These are phyloP conservation scores for Diarsia rubi DNA, from an alignment of 2,888 invertebrate species.

Conservation along the genomic window DNA sequence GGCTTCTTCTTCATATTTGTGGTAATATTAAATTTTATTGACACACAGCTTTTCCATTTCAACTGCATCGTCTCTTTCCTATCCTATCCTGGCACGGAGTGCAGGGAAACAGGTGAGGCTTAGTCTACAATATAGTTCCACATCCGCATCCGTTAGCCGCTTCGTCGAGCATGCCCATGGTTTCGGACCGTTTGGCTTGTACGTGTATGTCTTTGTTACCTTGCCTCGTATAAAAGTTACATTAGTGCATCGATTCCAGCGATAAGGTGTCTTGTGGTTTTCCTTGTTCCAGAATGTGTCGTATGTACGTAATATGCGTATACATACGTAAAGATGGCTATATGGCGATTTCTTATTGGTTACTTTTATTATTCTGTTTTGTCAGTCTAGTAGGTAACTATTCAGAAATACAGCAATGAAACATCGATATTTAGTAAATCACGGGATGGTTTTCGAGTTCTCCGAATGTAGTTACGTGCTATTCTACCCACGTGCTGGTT, in stretches of 20 bases:
- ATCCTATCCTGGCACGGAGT: neutral
- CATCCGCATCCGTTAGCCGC: neutral
- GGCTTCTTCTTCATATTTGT: neutral
- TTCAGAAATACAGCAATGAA: constrained; percentile 9
- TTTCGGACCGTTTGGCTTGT: neutral
- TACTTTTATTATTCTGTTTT: neutral
- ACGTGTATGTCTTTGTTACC: neutral
- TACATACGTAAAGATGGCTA: no score
- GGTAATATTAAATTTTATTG: neutral
- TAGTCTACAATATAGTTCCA: neutral
- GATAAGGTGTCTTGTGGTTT: neutral
- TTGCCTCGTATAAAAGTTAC: neutral
- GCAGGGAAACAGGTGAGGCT: neutral
- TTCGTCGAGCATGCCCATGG: neutral
- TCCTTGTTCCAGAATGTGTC: neutral
- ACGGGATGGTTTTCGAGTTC: constrained; percentile 17
- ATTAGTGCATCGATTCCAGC: neutral
- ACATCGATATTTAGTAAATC: constrained; percentile 22
- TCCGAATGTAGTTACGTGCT: constrained; percentile 24
- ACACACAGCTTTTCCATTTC: neutral
- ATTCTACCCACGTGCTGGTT: neutral
- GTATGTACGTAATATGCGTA: no score
- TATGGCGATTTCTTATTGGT: neutral
- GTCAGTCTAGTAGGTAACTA: neutral
- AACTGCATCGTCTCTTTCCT: neutral